Base-by-base conservation (phyloP, 2,113 vertebrate genomes). In the Pollachius pollachius region DNA sequence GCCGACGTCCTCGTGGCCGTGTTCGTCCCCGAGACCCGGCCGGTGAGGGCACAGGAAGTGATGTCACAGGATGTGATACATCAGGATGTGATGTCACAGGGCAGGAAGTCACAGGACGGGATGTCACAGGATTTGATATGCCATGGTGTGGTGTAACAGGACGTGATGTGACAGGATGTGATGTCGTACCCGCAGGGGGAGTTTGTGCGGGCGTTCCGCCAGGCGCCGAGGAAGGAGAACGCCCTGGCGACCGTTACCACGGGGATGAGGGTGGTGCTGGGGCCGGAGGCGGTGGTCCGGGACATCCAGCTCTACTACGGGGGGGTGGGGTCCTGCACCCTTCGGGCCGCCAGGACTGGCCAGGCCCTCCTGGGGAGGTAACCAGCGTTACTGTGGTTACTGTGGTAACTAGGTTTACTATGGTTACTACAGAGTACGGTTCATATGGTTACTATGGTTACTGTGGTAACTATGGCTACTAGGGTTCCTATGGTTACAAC, bases 301-400 rank as follows among this genome's bases (percentile, higher is more conserved):
- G 94, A 95, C 4, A 76, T 96, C 70, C 90, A 89, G 21, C 77
- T 97, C 57, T 94, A 92, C 81, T 98, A 88, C 0, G 95, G 96
- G 52, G 96, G 95, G n/a, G 73, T 92, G 34, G 80, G 88, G 1
- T 72, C 89, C 0, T 85, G 91, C 65, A 94, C 92, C 0, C 0
- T 94, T 60, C 76, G 66, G 0, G 92, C 93, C 5, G 76, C 81
- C 11, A 82, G 81, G 30, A 91, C 94, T 37, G 94, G 92, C 67
- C 34, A 67, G 5, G 84, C 87, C 0, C 86, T 98, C 52, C 52
- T 37, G 0, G 85, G 90, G 52, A 93, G 91, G 96, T 95, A 84
- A 9, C 70, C 12, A 48, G 9, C 8, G 41, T 48, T 48, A 48
- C 41, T 12, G 11, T 48, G 41, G 41, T 61, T 61, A 5, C 41